Evolutionary conservation across 1,140 invertebrate species (phyloP).

Genomic region (Mesaphorura yosii): DNA sequence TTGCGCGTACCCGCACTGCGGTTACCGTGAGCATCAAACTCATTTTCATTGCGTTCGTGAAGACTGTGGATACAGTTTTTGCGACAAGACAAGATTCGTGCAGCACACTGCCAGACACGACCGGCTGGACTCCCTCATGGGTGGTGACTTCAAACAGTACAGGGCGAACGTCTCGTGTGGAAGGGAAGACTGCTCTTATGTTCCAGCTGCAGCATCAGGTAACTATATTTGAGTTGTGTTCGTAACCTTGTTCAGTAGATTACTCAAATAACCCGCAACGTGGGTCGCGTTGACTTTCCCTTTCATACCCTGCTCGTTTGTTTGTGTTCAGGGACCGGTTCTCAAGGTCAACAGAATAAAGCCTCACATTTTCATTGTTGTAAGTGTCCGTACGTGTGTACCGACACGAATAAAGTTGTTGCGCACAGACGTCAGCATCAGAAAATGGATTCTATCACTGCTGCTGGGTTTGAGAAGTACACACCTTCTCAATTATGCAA

Average conservation of each 20-base stretch:
- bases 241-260: too few relatives aligned
- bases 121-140: slow-evolving; percentile 81
- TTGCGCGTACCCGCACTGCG: slow-evolving; percentile 79
- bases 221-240: too few relatives aligned
- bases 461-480: slow-evolving; percentile 88
- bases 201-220: slow-evolving; percentile 43
- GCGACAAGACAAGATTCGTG: slow-evolving; percentile 88
- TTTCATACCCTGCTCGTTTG: too few relatives aligned
- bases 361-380: slow-evolving; percentile 93
- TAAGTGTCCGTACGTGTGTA: slow-evolving; percentile 91
- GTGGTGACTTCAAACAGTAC: slow-evolving; percentile 89
- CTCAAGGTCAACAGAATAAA: slow-evolving; percentile 59
- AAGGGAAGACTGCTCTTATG: slow-evolving; percentile 67
- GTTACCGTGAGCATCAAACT: slow-evolving; percentile 85
- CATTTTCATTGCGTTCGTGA: slow-evolving; percentile 90
- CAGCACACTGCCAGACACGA: slow-evolving; percentile 90
- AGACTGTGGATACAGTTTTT: slow-evolving; percentile 93
- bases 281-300: too few relatives aligned
- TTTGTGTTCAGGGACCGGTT: slow-evolving; percentile 14
- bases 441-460: slow-evolving; percentile 83
- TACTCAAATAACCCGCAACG: too few relatives aligned
- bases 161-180: slow-evolving; percentile 82
- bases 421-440: slow-evolving; percentile 84
- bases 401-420: slow-evolving; percentile 93
- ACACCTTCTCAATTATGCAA: slow-evolving; percentile 56